A percentile compares a stretch with the other conserved stretches of the same genome.
These are phyloP conservation scores for Periphyllus acericola DNA, from an alignment of 2,888 invertebrate species.

Conservation along the genomic window DNA sequence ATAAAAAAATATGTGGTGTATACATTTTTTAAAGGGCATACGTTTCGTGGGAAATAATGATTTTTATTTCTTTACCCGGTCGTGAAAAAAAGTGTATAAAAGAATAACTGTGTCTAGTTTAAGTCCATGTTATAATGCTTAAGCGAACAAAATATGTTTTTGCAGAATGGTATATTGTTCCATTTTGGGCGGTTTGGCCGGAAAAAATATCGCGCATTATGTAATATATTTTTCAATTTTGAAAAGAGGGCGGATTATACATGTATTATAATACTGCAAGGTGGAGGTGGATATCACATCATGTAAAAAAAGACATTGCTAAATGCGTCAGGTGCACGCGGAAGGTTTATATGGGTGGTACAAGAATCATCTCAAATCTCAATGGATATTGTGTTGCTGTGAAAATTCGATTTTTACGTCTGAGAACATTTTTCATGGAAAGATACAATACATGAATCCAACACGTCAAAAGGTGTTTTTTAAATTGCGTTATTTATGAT, in stretches of 20 bases:
- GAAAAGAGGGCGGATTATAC: slow-evolving; percentile 39
- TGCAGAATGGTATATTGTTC: slow-evolving; percentile 29
- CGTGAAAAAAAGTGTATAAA: background rate
- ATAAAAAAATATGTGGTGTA: background rate
- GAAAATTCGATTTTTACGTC: background rate
- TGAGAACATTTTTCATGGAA: background rate
- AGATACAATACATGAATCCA: background rate
- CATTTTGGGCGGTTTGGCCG: slow-evolving; percentile 33
- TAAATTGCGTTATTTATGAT: background rate
- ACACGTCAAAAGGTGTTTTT: background rate
- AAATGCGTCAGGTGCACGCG: slow-evolving; percentile 29
- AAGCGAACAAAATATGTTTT: slow-evolving; percentile 1
- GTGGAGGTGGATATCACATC: background rate
- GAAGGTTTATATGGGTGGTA: slow-evolving; percentile 8
- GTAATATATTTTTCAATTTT: slow-evolving; percentile 37
- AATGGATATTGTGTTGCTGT: background rate
- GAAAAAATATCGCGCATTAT: slow-evolving; percentile 19
- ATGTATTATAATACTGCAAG: background rate
- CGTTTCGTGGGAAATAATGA: slow-evolving; percentile 45
- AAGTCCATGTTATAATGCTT: slow-evolving; percentile 7
- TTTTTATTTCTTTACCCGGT: slow-evolving; percentile 15
- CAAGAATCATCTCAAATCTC: slow-evolving; percentile 12
- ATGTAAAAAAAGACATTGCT: slow-evolving; percentile 12
- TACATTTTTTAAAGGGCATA: background rate
- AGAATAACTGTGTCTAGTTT: slow-evolving; percentile 2